Evolutionary conservation across 2,888 invertebrate genomes (phyloP).

Genomic region (Cremastinae sp.): DNA sequence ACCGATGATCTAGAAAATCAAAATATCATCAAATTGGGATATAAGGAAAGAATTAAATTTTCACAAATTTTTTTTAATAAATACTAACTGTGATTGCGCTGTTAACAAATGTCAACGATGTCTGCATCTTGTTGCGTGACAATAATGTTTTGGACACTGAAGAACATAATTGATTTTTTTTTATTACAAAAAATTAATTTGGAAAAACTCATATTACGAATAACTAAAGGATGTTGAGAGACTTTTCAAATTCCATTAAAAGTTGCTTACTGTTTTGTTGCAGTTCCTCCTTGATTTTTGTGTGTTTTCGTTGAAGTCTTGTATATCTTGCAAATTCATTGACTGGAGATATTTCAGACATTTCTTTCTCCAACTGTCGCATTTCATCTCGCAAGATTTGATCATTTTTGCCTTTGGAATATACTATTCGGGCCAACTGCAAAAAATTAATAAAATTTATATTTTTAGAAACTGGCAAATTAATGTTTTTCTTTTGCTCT

Average conservation of each 20-base stretch:
- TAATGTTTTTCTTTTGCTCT: conserved; percentile 60
- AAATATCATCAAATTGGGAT: too few relatives aligned
- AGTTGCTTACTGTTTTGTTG: conserved; percentile 71
- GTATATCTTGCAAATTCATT: conserved; percentile 80
- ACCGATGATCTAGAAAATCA: conserved; percentile 67
- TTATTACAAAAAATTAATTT: background rate
- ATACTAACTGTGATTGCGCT: conserved; percentile 72
- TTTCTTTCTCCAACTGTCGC: conserved; percentile 71
- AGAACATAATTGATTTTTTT: conserved; percentile 46
- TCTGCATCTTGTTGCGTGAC: conserved; percentile 64
- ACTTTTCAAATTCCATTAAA: too few relatives aligned
- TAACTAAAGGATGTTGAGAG: too few relatives aligned
- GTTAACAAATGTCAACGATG: conserved; percentile 66
- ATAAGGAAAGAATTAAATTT: too few relatives aligned
- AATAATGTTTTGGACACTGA: conserved; percentile 64
- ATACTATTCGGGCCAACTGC: conserved; percentile 67
- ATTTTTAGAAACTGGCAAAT: conserved; percentile 1
- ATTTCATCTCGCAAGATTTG: conserved; percentile 67
- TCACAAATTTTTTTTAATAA: too few relatives aligned
- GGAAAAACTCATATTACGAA: too few relatives aligned
- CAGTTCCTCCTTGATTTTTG: conserved; percentile 72
- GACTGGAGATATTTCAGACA: conserved; percentile 75
- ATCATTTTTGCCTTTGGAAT: conserved; percentile 65
- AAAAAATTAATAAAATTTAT: conserved; percentile 1
- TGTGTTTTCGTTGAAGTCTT: conserved; percentile 77